Evolutionary conservation across 2,888 invertebrate species (phyloP).

Genomic region (Ommatoiulus sabulosus): DNA sequence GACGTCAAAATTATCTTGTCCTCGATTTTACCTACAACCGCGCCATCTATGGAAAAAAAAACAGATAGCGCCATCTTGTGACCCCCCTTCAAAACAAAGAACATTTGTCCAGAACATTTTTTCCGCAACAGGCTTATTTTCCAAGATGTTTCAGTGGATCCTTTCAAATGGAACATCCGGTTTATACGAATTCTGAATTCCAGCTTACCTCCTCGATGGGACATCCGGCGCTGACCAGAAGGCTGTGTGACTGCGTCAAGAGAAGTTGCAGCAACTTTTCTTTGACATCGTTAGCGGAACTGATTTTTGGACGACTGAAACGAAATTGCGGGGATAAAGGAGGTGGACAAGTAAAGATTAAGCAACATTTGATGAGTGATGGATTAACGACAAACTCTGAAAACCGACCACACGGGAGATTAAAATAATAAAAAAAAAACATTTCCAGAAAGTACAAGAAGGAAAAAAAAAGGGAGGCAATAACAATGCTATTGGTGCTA

Average conservation of each 20-base stretch:
- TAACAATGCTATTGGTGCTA: not conserved
- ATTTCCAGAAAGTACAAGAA: not conserved
- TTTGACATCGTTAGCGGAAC: slow-evolving; percentile 78
- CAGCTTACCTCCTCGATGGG: slow-evolving; percentile 91
- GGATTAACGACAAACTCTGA: not conserved
- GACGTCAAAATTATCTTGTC: too few species aligned
- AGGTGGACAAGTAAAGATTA: slow-evolving; percentile 8
- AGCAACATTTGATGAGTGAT: not conserved
- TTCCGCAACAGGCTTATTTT: too few species aligned
- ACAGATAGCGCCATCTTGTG: too few species aligned
- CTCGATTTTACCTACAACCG: too few species aligned
- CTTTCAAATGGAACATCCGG: too few species aligned
- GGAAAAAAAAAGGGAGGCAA: not conserved
- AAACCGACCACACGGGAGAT: not conserved
- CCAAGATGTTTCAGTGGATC: too few species aligned
- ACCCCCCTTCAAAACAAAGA: too few species aligned
- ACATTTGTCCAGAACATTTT: too few species aligned
- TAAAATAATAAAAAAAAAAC: not conserved
- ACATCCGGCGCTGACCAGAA: slow-evolving; percentile 89
- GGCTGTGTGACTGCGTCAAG: slow-evolving; percentile 86
- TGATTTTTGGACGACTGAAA: slow-evolving; percentile 64
- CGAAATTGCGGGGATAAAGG: slow-evolving; percentile 17
- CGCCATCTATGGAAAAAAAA: too few species aligned
- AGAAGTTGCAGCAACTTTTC: slow-evolving; percentile 91
- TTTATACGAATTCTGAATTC: too few species aligned